Evolutionary conservation across 2,888 invertebrate species (phyloP).

Genomic region (Icerya purchasi): DNA sequence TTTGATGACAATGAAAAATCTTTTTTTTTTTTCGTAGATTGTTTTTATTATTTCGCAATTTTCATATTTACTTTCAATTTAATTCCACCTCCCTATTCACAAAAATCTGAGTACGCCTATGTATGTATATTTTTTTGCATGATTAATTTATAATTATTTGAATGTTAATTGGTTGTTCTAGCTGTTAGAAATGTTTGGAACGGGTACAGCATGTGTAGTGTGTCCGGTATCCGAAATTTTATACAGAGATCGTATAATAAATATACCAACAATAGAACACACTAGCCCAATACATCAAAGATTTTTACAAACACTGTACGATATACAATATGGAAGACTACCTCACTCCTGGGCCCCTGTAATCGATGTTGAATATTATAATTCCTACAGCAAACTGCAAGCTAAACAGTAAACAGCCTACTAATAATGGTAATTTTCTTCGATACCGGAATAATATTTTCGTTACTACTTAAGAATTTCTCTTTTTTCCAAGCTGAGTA

Average conservation of each 20-base stretch:
- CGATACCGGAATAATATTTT: too few species aligned
- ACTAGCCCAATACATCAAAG: conserved; percentile 51
- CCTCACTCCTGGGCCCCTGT: conserved; percentile 57
- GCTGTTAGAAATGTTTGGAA: conserved; percentile 88
- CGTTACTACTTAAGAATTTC: too few species aligned
- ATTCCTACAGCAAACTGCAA: not conserved
- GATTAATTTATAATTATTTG: too few species aligned
- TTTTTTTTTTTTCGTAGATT: too few species aligned
- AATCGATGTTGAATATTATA: conserved; percentile 29
- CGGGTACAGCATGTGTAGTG: conserved; percentile 92
- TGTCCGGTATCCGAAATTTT: conserved; percentile 74
- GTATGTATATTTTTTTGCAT: not conserved
- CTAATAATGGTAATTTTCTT: too few species aligned
- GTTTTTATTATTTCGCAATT: not conserved
- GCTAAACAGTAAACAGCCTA: not conserved
- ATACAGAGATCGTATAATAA: conserved; percentile 43
- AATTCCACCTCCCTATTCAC: conserved; percentile 4
- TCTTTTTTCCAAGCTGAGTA: too few species aligned
- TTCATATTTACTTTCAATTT: conserved; percentile 1
- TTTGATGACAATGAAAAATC: too few species aligned
- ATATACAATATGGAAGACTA: conserved; percentile 75
- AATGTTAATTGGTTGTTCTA: too few species aligned
- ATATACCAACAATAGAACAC: conserved; percentile 50
- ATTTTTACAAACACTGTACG: conserved; percentile 50
- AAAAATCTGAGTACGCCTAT: not conserved